Conservation (phyloP, 2,113 vertebrate species). For the Sorex fumeus region DNA sequence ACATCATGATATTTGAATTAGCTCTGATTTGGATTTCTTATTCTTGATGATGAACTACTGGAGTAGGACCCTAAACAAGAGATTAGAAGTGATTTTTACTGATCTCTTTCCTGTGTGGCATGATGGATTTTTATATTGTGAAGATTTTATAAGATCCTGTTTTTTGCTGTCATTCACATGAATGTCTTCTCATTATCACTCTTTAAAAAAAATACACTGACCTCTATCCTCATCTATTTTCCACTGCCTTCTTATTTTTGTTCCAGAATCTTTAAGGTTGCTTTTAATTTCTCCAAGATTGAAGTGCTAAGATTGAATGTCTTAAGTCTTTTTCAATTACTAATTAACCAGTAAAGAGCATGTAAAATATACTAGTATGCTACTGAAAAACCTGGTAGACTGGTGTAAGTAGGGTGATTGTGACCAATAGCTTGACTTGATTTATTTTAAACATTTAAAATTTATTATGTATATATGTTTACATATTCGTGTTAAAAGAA, state of each 20-base stretch:
- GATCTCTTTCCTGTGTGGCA: not conserved
- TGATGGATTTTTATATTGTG: not conserved
- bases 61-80: not conserved
- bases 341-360: constrained; percentile 29
- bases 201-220: rapidly evolving
- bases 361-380: rapidly evolving
- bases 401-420: not conserved
- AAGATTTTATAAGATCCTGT: not conserved
- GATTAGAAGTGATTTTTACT: not conserved
- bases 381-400: not conserved
- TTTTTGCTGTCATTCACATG: not conserved
- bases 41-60: not conserved
- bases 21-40: constrained; percentile 35
- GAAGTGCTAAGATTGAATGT: not conserved
- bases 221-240: rapidly evolving
- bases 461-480: constrained; percentile 51
- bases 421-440: constrained; percentile 38
- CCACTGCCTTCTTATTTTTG: not conserved
- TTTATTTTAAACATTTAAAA: constrained; percentile 66
- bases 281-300: constrained; percentile 60
- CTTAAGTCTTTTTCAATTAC: not conserved
- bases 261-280: not conserved
- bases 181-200: not conserved
- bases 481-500: constrained; percentile 65
- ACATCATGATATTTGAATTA: not conserved